Percentiles rank a stretch among this genome's conserved stretches.
These are phyloP conservation scores for Piaya cayana DNA, from an alignment of 2,113 vertebrate genomes.

Conservation along the genomic window DNA sequence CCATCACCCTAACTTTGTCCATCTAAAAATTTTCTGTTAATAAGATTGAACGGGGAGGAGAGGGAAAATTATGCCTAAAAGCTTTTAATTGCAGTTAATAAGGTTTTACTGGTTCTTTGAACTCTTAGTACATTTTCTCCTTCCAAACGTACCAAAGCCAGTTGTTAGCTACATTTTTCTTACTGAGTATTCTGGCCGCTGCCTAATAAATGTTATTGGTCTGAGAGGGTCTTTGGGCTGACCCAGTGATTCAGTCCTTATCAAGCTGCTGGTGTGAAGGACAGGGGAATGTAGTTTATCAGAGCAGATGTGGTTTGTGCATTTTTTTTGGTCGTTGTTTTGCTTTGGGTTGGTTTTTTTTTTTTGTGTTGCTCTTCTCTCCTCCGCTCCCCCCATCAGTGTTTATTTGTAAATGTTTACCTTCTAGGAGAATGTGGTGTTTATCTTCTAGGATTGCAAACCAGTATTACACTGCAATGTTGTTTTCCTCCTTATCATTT, in stretches of 20 bases:
- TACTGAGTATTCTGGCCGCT: background rate
- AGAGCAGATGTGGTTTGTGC: background rate
- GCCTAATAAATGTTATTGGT: background rate
- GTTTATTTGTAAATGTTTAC: conserved; percentile 35
- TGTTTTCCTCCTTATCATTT: conserved; percentile 7
- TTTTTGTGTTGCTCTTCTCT: background rate
- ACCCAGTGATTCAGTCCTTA: background rate
- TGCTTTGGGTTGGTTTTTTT: background rate
- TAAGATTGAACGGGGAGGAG: background rate
- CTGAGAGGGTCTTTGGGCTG: background rate
- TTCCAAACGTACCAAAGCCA: background rate
- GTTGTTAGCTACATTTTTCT: background rate
- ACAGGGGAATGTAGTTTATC: background rate
- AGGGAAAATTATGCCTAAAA: background rate
- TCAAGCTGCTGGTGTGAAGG: background rate
- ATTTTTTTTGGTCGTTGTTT: background rate
- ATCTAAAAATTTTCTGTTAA: background rate
- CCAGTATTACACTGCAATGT: background rate
- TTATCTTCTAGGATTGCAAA: conserved; percentile 15
- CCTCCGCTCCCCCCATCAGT: background rate
- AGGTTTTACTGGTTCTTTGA: background rate
- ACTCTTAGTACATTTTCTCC: background rate
- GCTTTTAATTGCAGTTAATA: background rate
- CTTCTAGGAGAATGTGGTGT: background rate
- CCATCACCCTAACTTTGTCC: background rate